phyloP scores from a whole-genome alignment of 2,797 vertebrate genomes.

The Gobionotothen gibberifrons region DNA sequence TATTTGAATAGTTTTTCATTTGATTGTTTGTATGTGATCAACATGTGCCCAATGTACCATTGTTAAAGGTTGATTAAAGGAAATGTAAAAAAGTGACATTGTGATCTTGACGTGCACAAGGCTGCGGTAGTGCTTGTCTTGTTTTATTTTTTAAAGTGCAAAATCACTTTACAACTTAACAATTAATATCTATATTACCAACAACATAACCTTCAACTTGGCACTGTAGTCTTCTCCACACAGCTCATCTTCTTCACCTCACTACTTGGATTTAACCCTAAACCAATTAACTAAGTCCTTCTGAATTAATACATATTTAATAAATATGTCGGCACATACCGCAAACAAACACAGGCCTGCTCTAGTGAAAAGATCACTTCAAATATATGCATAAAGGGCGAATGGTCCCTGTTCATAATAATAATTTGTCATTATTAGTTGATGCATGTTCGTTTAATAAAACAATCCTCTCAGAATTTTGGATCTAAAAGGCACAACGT shows the following conservation, averaged over 20 bases:
- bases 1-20: too few species aligned
- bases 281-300: constrained; percentile 11
- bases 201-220: constrained; percentile 4
- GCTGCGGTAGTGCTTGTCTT: too few species aligned
- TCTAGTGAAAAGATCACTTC: constrained; percentile 6
- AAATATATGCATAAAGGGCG: neutral
- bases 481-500: neutral
- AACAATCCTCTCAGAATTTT: neutral
- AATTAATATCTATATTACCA: too few species aligned
- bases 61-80: too few species aligned
- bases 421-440: neutral
- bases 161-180: too few species aligned
- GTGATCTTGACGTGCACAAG: too few species aligned
- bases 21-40: too few species aligned
- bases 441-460: neutral
- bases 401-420: neutral
- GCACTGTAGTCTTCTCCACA: neutral
- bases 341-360: neutral
- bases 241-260: constrained; percentile 8
- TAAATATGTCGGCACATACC: neutral
- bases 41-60: too few species aligned
- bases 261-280: neutral
- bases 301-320: constrained; percentile 10
- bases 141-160: too few species aligned
- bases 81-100: too few species aligned